Percentiles rank a stretch among this genome's conserved stretches.
Conservation (phyloP, 2,113 vertebrate genomes). For the Cygnus atratus region DNA sequence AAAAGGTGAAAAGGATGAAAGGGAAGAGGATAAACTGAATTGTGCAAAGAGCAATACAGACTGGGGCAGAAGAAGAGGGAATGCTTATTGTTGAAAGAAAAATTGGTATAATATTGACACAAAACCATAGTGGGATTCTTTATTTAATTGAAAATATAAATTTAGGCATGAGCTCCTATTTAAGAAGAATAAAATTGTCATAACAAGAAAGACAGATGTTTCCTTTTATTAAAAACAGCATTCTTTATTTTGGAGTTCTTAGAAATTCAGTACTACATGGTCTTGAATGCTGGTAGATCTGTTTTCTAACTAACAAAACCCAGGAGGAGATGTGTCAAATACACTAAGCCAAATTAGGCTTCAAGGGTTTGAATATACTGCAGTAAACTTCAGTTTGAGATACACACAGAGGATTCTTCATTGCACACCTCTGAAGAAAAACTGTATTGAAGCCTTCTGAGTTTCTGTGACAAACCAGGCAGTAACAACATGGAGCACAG, state of each 20-base stretch:
- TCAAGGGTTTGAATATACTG: not conserved
- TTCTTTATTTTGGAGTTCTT: not conserved
- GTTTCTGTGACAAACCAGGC: not conserved
- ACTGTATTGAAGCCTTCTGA: not conserved
- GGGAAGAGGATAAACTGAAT: not conserved
- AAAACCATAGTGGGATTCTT: not conserved
- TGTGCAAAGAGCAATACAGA: not conserved
- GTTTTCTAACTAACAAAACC: not conserved
- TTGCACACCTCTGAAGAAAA: not conserved
- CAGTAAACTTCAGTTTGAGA: not conserved
- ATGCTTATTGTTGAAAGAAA: not conserved
- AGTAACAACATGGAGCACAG: not conserved
- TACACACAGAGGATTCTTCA: not conserved
- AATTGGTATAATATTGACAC: not conserved
- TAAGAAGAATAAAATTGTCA: not conserved
- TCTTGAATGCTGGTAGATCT: not conserved
- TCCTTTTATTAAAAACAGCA: not conserved
- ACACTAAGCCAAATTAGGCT: fast-evolving
- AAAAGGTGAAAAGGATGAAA: not conserved
- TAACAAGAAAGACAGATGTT: not conserved
- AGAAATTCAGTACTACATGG: not conserved
- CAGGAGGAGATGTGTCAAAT: not conserved
- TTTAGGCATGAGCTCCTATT: not conserved
- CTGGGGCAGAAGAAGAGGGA: not conserved
- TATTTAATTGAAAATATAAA: not conserved